phyloP scores from a whole-genome alignment of 64 coral and sea anemone species.

The Montipora foliosa region DNA sequence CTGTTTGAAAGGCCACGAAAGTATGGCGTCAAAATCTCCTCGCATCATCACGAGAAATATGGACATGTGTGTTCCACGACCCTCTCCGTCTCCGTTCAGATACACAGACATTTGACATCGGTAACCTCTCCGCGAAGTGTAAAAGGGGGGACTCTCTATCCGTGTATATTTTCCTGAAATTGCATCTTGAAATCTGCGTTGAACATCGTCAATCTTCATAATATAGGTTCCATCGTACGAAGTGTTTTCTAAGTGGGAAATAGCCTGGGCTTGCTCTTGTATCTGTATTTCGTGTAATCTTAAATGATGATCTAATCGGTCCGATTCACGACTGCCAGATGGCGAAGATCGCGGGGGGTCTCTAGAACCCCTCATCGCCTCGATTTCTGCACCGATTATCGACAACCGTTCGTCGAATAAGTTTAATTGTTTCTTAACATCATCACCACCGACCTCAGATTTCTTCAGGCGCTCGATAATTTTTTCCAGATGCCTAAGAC shows the following conservation, averaged over 20 bases:
- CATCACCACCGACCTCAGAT: too few species aligned
- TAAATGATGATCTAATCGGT: too few species aligned
- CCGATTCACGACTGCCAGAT: too few species aligned
- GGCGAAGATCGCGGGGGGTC: too few species aligned
- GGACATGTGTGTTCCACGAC: slow-evolving; percentile 64
- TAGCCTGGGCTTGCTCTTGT: too few species aligned
- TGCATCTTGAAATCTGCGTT: slow-evolving; percentile 63
- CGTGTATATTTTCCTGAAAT: slow-evolving; percentile 29
- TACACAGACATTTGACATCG: slow-evolving; percentile 69
- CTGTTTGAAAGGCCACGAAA: slow-evolving; percentile 79
- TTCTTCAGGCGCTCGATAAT: too few species aligned
- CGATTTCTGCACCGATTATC: too few species aligned
- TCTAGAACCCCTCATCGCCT: too few species aligned
- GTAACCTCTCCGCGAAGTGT: slow-evolving; percentile 74
- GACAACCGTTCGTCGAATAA: too few species aligned
- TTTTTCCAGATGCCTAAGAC: background rate
- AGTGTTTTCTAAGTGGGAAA: too few species aligned
- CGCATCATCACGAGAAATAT: slow-evolving; percentile 79
- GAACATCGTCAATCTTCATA: slow-evolving; percentile 82
- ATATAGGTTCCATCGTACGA: slow-evolving; percentile 70
- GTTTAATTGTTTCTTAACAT: too few species aligned
- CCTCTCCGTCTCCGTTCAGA: slow-evolving; percentile 81
- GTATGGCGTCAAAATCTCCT: slow-evolving; percentile 78
- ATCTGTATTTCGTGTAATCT: too few species aligned
- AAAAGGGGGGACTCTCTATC: slow-evolving; percentile 84